phyloP scores from a whole-genome alignment of 1,140 invertebrate species.

The Brachionus rotundiformis region DNA sequence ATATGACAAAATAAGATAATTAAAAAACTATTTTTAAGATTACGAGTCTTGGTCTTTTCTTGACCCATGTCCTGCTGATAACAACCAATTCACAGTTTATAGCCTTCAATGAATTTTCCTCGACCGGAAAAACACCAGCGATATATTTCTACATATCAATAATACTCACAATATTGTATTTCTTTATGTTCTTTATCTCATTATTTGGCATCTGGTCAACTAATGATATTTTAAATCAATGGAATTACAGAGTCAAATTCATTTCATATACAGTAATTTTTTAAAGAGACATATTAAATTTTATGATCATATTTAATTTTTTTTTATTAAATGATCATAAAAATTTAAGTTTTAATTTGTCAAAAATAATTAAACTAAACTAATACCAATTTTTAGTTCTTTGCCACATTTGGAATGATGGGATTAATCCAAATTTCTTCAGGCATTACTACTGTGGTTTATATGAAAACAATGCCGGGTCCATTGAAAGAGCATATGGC shows the following conservation, averaged over 20 bases:
- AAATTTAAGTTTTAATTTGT: too few species aligned
- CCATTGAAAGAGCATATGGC: slow-evolving; percentile 48
- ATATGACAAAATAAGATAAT: too few species aligned
- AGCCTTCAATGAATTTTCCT: slow-evolving; percentile 45
- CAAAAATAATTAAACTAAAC: neutral
- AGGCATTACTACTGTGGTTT: neutral
- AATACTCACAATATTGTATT: slow-evolving; percentile 17
- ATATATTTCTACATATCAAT: slow-evolving; percentile 26
- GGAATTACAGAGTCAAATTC: slow-evolving; percentile 18
- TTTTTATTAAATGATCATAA: too few species aligned
- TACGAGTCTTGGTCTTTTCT: slow-evolving; percentile 36
- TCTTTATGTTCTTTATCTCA: slow-evolving; percentile 18
- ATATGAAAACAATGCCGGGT: slow-evolving; percentile 41
- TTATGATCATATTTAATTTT: too few species aligned
- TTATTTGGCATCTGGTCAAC: slow-evolving; percentile 19
- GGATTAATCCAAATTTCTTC: slow-evolving; percentile 24
- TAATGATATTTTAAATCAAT: slow-evolving; percentile 47
- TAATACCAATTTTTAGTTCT: neutral
- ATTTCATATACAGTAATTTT: slow-evolving; percentile 36
- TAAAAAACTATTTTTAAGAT: slow-evolving; percentile 27
- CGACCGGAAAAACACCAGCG: slow-evolving; percentile 45
- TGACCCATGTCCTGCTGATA: neutral
- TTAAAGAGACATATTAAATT: neutral
- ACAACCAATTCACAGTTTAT: slow-evolving; percentile 48
- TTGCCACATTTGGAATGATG: slow-evolving; percentile 28